These are phyloP conservation scores for Cyphomyrmex costatus DNA, from an alignment of 1,140 invertebrate genomes.

Conservation along the genomic window DNA sequence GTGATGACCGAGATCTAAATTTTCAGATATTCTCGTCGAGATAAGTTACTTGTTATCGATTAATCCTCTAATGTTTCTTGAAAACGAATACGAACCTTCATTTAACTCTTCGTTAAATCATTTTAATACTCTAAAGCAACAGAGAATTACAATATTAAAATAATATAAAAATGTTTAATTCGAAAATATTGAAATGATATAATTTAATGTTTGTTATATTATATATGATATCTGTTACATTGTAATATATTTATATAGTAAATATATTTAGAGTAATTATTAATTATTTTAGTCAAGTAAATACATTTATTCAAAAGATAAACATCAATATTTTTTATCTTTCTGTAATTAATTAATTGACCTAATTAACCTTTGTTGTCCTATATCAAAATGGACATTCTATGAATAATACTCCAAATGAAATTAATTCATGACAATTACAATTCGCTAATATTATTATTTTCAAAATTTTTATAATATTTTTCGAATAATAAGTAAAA, in stretches of 20 bases:
- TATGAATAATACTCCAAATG: neutral
- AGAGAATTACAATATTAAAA: neutral
- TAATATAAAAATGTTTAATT: neutral
- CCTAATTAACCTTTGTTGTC: constrained; percentile 3
- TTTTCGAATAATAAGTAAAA: too few relatives aligned
- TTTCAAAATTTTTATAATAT: too few relatives aligned
- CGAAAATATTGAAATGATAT: neutral
- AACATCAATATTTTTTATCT: neutral
- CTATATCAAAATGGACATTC: neutral
- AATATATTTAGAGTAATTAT: neutral
- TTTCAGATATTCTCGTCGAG: constrained; percentile 17
- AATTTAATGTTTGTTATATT: neutral
- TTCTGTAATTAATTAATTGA: neutral
- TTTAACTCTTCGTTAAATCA: neutral
- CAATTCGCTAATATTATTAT: too few relatives aligned
- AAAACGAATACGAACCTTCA: neutral
- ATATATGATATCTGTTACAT: neutral
- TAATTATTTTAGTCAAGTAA: neutral
- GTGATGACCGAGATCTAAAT: constrained; percentile 28
- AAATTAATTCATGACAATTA: neutral
- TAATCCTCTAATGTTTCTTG: neutral
- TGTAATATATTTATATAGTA: too few relatives aligned
- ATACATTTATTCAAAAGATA: neutral
- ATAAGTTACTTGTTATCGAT: constrained; percentile 23
- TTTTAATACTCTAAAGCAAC: neutral